Conservation (phyloP, 2,113 vertebrate species). For the Nothocercus julius region DNA sequence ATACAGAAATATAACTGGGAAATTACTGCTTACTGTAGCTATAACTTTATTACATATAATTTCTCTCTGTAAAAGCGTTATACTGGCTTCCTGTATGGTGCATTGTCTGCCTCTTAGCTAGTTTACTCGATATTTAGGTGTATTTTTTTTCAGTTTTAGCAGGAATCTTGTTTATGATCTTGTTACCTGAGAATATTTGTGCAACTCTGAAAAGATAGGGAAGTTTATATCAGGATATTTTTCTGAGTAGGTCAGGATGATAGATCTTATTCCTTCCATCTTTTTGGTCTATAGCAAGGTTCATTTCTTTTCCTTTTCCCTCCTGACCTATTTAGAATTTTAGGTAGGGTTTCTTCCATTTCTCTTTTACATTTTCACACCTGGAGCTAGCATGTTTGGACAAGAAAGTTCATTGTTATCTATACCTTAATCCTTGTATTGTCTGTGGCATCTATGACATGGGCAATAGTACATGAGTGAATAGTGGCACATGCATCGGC, state of each 20-base stretch:
- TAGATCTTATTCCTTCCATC: neutral
- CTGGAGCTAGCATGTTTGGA: neutral
- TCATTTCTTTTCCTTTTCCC: neutral
- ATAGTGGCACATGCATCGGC: neutral
- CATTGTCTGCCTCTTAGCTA: neutral
- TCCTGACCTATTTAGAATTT: neutral
- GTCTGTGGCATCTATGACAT: neutral
- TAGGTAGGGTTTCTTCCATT: neutral
- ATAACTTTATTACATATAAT: neutral
- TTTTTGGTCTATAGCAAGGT: neutral
- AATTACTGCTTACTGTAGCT: constrained; percentile 7
- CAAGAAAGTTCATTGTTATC: neutral
- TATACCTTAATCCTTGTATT: neutral
- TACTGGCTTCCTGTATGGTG: neutral
- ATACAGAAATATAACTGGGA: neutral
- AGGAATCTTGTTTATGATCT: constrained; percentile 1
- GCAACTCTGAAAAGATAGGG: neutral
- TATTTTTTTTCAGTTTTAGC: neutral
- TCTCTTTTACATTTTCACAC: neutral
- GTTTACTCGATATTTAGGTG: neutral
- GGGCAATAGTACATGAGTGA: neutral
- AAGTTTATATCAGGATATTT: neutral
- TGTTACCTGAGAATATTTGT: neutral
- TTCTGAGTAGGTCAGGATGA: neutral
- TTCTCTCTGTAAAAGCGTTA: neutral